Evolutionary conservation across 2,113 vertebrate species (phyloP).

Genomic region (Lamprologus tigripictilis): DNA sequence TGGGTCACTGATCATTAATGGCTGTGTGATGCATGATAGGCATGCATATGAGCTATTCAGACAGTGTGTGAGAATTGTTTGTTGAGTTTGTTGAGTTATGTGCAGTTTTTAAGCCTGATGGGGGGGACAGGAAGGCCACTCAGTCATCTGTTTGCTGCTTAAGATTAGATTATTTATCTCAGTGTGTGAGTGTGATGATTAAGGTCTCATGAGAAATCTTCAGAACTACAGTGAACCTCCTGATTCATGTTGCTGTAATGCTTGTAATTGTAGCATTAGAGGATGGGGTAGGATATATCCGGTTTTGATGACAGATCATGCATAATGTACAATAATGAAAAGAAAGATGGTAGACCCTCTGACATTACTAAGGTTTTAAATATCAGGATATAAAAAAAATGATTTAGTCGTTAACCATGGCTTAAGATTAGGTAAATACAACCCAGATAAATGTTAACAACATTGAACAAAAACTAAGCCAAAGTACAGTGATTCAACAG

Average conservation of each 20-base stretch:
- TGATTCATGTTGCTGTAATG: not conserved
- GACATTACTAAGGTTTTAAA: not conserved
- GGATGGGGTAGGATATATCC: not conserved
- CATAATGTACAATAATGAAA: not conserved
- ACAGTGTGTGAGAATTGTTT: not conserved
- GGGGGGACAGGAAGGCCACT: not conserved
- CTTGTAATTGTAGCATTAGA: not conserved
- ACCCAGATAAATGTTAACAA: not conserved
- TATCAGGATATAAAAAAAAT: not conserved
- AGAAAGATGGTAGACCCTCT: not conserved
- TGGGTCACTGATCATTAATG: slow-evolving; percentile 21
- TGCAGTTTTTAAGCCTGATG: slow-evolving; percentile 19
- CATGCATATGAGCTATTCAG: slow-evolving; percentile 2
- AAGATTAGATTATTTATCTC: slow-evolving; percentile 18
- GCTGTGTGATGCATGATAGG: slow-evolving; percentile 9
- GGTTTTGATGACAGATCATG: not conserved
- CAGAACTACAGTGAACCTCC: not conserved
- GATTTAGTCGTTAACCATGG: not conserved
- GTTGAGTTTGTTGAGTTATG: slow-evolving; percentile 30
- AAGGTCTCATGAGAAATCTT: not conserved
- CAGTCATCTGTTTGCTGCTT: slow-evolving; percentile 1
- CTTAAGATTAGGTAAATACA: not conserved
- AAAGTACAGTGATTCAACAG: not conserved
- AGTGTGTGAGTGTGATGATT: slow-evolving; percentile 1
- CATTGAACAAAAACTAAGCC: not conserved